Percentiles rank a stretch among this genome's conserved stretches.
Conservation (phyloP, 2,888 invertebrate species). For the Xanthostigma xanthostigma region DNA sequence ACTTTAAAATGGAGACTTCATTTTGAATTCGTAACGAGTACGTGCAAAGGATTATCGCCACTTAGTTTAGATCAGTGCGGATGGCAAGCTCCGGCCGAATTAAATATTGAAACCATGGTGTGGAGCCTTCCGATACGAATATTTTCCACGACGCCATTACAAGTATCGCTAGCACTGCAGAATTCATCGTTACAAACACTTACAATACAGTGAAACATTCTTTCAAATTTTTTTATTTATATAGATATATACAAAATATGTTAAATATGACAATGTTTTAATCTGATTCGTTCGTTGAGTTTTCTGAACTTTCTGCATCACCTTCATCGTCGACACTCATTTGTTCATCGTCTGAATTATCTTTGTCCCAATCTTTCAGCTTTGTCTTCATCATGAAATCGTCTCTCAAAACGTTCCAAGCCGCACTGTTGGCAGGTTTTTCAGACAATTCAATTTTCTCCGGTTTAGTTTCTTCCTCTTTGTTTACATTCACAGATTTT, state of each 20-base stretch:
- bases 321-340: neutral
- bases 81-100: conserved; percentile 73
- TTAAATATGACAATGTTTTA: neutral
- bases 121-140: conserved; percentile 95
- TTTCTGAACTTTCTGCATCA: too few species aligned
- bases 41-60: conserved; percentile 45
- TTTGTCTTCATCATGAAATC: conserved; percentile 83
- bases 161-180: conserved; percentile 52
- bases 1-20: conserved; percentile 86
- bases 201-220: conserved; percentile 13
- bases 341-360: conserved; percentile 35
- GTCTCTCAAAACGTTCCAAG: conserved; percentile 56
- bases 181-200: conserved; percentile 25
- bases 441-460: conserved; percentile 11
- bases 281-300: too few species aligned
- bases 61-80: conserved; percentile 40
- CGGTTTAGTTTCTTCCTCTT: conserved; percentile 32
- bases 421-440: conserved; percentile 22
- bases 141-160: conserved; percentile 77
- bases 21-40: conserved; percentile 91
- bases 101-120: conserved; percentile 94
- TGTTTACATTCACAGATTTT: conserved; percentile 34
- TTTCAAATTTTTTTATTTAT: neutral
- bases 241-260: too few species aligned
- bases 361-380: conserved; percentile 85